Evolutionary conservation across 35 echinoderm and acorn worm genomes (phyloP).

Genomic region (Hemicentrotus pulcherrimus): DNA sequence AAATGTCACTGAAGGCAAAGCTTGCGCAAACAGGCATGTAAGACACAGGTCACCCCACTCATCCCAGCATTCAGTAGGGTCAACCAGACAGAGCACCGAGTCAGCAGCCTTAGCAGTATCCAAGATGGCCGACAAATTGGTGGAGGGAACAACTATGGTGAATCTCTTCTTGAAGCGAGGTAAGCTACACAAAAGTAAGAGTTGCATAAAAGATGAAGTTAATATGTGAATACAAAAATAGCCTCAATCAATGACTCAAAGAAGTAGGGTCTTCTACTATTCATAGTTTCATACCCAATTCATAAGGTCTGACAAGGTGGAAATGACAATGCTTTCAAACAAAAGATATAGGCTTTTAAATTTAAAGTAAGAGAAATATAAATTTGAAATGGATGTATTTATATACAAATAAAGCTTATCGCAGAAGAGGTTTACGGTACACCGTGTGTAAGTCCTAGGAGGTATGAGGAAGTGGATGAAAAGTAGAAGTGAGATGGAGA

Average conservation of each 20-base stretch:
- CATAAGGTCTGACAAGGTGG: too few species aligned
- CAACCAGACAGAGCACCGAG: slow-evolving; percentile 75
- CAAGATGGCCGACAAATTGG: slow-evolving; percentile 76
- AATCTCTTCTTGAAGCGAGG: slow-evolving; percentile 86
- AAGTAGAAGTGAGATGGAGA: too few species aligned
- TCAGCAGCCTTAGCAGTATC: slow-evolving; percentile 89
- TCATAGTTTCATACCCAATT: too few species aligned
- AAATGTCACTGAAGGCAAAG: slow-evolving; percentile 66
- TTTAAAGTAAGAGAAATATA: too few species aligned
- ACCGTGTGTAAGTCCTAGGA: too few species aligned
- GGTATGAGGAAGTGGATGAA: too few species aligned
- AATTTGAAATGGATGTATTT: too few species aligned
- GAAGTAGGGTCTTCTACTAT: not conserved
- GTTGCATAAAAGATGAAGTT: not conserved
- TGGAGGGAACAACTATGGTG: slow-evolving; percentile 76
- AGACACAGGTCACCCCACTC: slow-evolving; percentile 79
- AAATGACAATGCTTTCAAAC: too few species aligned
- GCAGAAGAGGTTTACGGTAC: too few species aligned
- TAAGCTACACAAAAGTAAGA: slow-evolving; percentile 60
- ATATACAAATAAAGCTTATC: too few species aligned
- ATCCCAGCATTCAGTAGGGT: slow-evolving; percentile 70
- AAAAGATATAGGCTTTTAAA: too few species aligned
- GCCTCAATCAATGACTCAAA: not conserved
- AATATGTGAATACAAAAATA: not conserved
- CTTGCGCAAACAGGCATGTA: slow-evolving; percentile 81